phyloP scores from a whole-genome alignment of 30 jellyfish, hydroid and myxozoan genomes.

The Aurelia coerulea region DNA sequence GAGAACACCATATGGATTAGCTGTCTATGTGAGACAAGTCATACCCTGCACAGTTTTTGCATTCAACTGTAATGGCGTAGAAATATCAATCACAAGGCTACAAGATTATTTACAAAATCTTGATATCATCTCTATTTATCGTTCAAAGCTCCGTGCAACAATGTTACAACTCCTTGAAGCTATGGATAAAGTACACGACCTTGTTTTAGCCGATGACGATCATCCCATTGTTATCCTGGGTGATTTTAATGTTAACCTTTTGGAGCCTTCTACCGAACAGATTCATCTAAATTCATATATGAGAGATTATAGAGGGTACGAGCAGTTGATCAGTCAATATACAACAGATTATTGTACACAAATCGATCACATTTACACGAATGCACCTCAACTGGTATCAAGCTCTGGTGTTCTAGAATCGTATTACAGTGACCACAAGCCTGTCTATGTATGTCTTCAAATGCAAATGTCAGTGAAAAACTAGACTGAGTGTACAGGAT shows the following conservation, averaged over 20 bases:
- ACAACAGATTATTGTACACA: constrained; percentile 13
- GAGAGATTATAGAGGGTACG: neutral
- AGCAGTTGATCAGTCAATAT: neutral
- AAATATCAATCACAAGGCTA: constrained; percentile 3
- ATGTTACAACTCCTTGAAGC: neutral
- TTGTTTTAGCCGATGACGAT: neutral
- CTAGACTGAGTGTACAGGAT: too few species aligned
- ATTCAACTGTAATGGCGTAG: neutral
- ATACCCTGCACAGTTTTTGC: constrained; percentile 6
- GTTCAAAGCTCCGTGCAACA: neutral
- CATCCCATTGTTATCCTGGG: constrained; percentile 9
- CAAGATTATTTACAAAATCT: too few species aligned
- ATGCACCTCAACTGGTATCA: neutral
- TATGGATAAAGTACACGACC: neutral
- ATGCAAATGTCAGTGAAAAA: too few species aligned
- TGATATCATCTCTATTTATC: neutral
- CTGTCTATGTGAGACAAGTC: constrained; percentile 4
- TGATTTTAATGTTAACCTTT: constrained; percentile 30
- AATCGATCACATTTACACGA: constrained; percentile 15
- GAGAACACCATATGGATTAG: neutral
- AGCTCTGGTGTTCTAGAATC: constrained; percentile 21
- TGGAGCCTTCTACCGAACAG: neutral
- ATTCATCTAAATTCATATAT: neutral
- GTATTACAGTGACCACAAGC: constrained; percentile 35
- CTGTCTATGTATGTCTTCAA: neutral